phyloP scores from a whole-genome alignment of 2,888 invertebrate species.

The Agonum fuliginosum region DNA sequence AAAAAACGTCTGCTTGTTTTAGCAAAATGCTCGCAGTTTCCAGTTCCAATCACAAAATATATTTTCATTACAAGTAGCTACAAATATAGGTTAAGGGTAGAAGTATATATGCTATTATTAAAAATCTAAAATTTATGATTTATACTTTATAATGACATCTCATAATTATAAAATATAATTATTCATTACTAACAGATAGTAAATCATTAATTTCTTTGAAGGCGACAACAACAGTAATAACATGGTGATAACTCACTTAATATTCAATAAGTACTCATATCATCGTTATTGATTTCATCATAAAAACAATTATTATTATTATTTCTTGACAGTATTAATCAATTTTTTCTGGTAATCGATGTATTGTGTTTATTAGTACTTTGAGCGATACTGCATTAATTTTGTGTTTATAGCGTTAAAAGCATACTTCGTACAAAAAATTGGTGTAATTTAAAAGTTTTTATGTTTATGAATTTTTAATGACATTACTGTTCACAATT shows the following conservation, averaged over 20 bases:
- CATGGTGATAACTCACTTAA: no score
- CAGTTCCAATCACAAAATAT: no score
- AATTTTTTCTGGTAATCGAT: neutral
- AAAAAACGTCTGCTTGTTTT: no score
- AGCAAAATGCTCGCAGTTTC: no score
- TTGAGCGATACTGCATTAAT: slow-evolving; percentile 1
- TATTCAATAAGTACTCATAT: no score
- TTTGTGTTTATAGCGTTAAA: slow-evolving; percentile 8
- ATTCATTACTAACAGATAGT: neutral
- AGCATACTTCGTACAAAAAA: slow-evolving; percentile 2
- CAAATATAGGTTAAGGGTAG: no score
- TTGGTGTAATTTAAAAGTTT: slow-evolving; percentile 35
- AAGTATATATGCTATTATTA: no score
- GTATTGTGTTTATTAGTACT: slow-evolving; percentile 4
- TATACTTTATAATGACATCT: no score
- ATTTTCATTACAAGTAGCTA: no score
- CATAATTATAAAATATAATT: neutral
- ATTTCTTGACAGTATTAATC: neutral
- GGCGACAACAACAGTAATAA: neutral
- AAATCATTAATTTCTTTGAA: neutral
- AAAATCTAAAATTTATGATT: no score
- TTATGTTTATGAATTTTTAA: slow-evolving; percentile 33
- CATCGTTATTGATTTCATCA: slow-evolving; percentile 10
- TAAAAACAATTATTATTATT: neutral
- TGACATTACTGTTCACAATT: slow-evolving; percentile 40